phyloP scores from a whole-genome alignment of 2,888 invertebrate species.

The Cinara cedri region DNA sequence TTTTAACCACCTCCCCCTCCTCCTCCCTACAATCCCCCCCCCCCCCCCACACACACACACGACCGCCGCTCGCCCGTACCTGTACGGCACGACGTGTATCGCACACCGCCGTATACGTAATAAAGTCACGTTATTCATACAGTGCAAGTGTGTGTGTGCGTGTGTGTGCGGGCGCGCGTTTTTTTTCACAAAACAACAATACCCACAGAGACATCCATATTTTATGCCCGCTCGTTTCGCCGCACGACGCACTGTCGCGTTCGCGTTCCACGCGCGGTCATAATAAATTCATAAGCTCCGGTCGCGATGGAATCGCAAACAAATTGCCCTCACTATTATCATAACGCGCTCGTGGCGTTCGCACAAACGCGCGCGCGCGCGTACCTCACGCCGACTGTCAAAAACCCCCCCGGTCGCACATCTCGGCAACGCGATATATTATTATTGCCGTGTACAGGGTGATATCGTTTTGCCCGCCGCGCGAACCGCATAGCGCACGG shows the following conservation, averaged over 20 bases:
- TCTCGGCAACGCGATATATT: slow-evolving; percentile 13
- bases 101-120: not conserved
- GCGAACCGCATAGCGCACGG: too few species aligned
- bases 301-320: slow-evolving; percentile 52
- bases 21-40: too few species aligned
- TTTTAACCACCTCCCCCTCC: too few species aligned
- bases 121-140: slow-evolving; percentile 2
- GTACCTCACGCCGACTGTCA: slow-evolving; percentile 19
- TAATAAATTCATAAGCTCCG: slow-evolving; percentile 55
- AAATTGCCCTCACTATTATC: slow-evolving; percentile 48
- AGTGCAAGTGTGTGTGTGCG: not conserved
- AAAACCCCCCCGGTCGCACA: slow-evolving; percentile 31
- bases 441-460: not conserved
- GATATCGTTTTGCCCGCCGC: not conserved
- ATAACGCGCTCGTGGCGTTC: slow-evolving; percentile 30
- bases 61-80: too few species aligned
- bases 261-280: slow-evolving; percentile 49
- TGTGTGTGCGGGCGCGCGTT: not conserved
- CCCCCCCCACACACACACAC: too few species aligned
- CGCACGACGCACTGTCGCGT: slow-evolving; percentile 54
- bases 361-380: not conserved
- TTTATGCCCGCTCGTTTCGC: slow-evolving; percentile 51
- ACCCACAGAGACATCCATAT: slow-evolving; percentile 40
- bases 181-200: slow-evolving; percentile 8
- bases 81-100: not conserved